Percentiles rank a stretch among this genome's conserved stretches.
Evolutionary conservation across 2,113 vertebrate species (phyloP).

Genomic region (Dasypus novemcinctus): DNA sequence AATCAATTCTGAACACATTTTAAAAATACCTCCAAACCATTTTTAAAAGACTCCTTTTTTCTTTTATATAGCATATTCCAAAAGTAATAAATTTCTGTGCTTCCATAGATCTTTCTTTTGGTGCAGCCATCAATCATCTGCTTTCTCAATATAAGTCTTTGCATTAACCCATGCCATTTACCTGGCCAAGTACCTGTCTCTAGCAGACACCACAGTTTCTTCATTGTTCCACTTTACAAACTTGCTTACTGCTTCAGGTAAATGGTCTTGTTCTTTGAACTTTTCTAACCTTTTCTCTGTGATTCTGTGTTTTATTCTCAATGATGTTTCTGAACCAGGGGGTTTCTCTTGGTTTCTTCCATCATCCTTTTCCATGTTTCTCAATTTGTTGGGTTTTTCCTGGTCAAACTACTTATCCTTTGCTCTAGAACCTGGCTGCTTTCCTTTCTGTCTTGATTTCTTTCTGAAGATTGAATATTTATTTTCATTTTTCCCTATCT

Average conservation of each 20-base stretch:
- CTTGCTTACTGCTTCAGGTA: slow-evolving; percentile 82
- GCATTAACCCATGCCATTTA: slow-evolving; percentile 89
- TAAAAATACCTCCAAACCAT: too few relatives aligned
- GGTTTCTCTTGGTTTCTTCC: slow-evolving; percentile 58
- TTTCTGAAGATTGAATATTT: too few relatives aligned
- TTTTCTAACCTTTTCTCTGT: slow-evolving; percentile 68
- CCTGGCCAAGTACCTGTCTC: slow-evolving; percentile 93
- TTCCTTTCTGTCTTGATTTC: too few relatives aligned
- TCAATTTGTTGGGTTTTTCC: slow-evolving; percentile 69
- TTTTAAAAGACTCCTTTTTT: too few relatives aligned
- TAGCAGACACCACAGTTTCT: slow-evolving; percentile 90
- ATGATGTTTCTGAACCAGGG: slow-evolving; percentile 63
- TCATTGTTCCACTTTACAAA: slow-evolving; percentile 93
- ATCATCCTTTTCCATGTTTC: slow-evolving; percentile 67
- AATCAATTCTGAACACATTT: slow-evolving; percentile 15
- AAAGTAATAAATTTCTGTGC: background rate
- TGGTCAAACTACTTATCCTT: slow-evolving; percentile 52
- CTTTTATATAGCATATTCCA: background rate
- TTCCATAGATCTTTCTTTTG: too few relatives aligned
- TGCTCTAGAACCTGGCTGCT: slow-evolving; percentile 1
- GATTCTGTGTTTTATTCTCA: too few relatives aligned
- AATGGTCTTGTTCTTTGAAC: slow-evolving; percentile 55
- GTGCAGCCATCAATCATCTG: slow-evolving; percentile 86
- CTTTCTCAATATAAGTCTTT: slow-evolving; percentile 93
- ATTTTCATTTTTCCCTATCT: too few relatives aligned